Evolutionary conservation across 2,113 vertebrate genomes (phyloP).

Genomic region (Nesospiza acunhae): DNA sequence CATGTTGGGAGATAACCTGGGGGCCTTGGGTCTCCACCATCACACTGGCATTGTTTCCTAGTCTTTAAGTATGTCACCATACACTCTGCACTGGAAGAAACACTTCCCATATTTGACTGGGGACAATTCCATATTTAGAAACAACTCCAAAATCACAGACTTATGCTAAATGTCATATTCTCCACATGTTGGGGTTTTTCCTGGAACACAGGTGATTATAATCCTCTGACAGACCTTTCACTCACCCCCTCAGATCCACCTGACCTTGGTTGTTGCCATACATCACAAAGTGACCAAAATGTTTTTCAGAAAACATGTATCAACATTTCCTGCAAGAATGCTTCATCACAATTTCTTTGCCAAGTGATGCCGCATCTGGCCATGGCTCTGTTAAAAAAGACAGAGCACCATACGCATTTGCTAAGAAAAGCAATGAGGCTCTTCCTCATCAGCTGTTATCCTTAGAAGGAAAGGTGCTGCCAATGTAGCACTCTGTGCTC

Average conservation of each 20-base stretch:
- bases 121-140: not conserved
- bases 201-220: not conserved
- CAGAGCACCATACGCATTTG: not conserved
- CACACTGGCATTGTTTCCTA: not conserved
- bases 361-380: not conserved
- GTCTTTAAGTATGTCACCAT: not conserved
- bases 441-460: not conserved
- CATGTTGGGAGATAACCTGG: not conserved
- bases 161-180: not conserved
- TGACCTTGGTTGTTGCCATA: not conserved
- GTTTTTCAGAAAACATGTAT: not conserved
- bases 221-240: not conserved
- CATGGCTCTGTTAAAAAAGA: not conserved
- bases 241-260: not conserved
- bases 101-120: not conserved
- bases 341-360: not conserved
- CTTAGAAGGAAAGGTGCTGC: not conserved
- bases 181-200: not conserved
- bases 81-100: not conserved
- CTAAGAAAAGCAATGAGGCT: not conserved
- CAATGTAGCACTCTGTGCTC: not conserved
- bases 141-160: not conserved
- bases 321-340: not conserved
- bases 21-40: not conserved
- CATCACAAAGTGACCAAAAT: not conserved